Conservation (phyloP, 2,888 invertebrate species). For the Drosophila paranaensis region DNA sequence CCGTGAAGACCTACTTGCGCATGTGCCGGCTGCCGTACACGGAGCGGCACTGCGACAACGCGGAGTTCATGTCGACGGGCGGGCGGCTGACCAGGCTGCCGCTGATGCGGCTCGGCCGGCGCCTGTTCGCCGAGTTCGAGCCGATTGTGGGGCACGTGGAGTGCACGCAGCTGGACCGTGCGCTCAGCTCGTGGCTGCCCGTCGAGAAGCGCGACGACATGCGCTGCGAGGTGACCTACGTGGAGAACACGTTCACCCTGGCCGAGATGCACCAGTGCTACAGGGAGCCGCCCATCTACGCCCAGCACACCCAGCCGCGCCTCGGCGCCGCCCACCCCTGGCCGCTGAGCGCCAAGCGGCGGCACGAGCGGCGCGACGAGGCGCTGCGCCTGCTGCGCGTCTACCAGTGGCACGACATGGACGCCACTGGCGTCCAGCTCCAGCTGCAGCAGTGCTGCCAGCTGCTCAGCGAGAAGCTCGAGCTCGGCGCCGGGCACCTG, state of each 20-base stretch:
- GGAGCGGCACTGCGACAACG: slow-evolving; percentile 93
- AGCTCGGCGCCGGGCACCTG: slow-evolving; percentile 88
- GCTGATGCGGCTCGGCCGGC: slow-evolving; percentile 93
- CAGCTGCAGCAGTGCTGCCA: slow-evolving; percentile 91
- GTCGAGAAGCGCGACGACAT: slow-evolving; percentile 93
- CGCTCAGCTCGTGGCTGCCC: slow-evolving; percentile 89
- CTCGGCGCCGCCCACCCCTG: slow-evolving; percentile 95
- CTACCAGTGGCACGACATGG: slow-evolving; percentile 92
- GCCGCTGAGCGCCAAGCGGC: slow-evolving; percentile 93
- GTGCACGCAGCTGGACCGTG: slow-evolving; percentile 88
- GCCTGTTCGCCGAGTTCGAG: slow-evolving; percentile 93
- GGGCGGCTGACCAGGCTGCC: slow-evolving; percentile 90
- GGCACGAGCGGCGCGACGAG: slow-evolving; percentile 89
- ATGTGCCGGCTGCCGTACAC: slow-evolving; percentile 94
- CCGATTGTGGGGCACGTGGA: slow-evolving; percentile 94
- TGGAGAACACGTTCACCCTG: slow-evolving; percentile 93
- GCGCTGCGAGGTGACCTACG: slow-evolving; percentile 94
- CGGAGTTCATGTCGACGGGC: slow-evolving; percentile 97
- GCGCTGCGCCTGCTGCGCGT: slow-evolving; percentile 90
- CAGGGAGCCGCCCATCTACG: slow-evolving; percentile 91
- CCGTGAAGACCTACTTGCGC: slow-evolving; percentile 95
- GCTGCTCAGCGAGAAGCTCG: slow-evolving; percentile 92
- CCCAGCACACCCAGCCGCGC: slow-evolving; percentile 91
- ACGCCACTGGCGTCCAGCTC: slow-evolving; percentile 89
- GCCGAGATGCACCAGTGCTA: slow-evolving; percentile 95